Evolutionary conservation across 2,888 invertebrate species (phyloP), one percentile per base, ranked within the genome.

Genomic region (Chorisops tibialis): DNA sequence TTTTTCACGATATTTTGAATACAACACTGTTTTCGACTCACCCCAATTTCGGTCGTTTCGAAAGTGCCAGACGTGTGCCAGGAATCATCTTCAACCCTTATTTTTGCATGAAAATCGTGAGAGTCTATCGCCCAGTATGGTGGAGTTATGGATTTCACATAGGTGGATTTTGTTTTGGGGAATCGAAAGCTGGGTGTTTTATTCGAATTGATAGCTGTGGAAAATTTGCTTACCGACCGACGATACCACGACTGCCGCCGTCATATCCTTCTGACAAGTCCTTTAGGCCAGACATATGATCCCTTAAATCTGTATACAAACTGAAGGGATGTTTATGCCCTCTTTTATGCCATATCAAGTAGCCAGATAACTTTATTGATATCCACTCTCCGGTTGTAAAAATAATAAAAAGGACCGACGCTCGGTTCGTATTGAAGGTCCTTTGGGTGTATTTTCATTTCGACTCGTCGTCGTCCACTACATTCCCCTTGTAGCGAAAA

Each of bases 351-450:
- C n/a, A n/a, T 62, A 62, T 62, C 62, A 62, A 62, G 47, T 62
- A 62, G 59, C 50, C 58, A 62, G 62, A 62, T 62, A 62, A 58
- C 59, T 62, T 62, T 62, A 62, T 62, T 62, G 62, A 62, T 62
- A 62, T 62, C 62, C 59, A 62, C 59, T 62, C 45, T 30, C 62
- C 56, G 56, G 56, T 39, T 49, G 49, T 62, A 62, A 58, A 58
- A 58, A 56, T 49, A 54, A 54, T 54, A 62, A 62, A 37, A 14
- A 48, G 19, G 24, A 54, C 39, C 24, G 18, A 35, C 14, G 38
- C 24, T 39, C 19, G 30, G 30, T 5, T 7, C 9, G 9, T 30
- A 9, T 30, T 30, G 30, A 30, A 30, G 30, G 30, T 30, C 30
- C 30, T 30, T 30, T 2, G 30, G 30, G 30, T 30, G 30, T 30